A percentile compares a stretch with the other conserved stretches of the same genome.
phyloP scores from a whole-genome alignment of 2,113 vertebrate species.

The Corythornis vintsioides region DNA sequence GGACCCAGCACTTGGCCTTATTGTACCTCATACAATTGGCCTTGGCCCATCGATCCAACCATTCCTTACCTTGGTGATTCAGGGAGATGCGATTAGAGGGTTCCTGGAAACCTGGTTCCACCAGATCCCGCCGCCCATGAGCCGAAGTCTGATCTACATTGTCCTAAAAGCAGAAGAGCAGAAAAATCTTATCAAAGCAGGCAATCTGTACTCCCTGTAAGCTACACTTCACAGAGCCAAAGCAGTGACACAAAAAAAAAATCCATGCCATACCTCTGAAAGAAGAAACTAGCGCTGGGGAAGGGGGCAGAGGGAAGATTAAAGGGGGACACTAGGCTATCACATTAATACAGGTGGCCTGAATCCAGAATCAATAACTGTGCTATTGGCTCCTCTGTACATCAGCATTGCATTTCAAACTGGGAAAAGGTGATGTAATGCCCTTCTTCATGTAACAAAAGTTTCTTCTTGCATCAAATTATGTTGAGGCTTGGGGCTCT shows the following conservation, averaged over 20 bases:
- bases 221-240: neutral
- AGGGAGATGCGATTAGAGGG: slow-evolving; percentile 78
- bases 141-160: slow-evolving; percentile 85
- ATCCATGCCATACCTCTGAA: neutral
- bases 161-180: slow-evolving; percentile 78
- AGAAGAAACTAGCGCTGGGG: neutral
- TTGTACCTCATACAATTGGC: too few relatives aligned
- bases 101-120: slow-evolving; percentile 81
- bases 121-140: slow-evolving; percentile 79
- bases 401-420: neutral
- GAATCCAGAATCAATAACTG: slow-evolving; percentile 11
- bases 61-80: slow-evolving; percentile 84
- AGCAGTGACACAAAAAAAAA: neutral
- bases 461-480: slow-evolving; percentile 28
- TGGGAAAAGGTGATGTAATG: neutral
- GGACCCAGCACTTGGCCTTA: too few relatives aligned
- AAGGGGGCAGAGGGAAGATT: neutral
- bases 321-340: neutral
- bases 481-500: neutral
- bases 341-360: neutral
- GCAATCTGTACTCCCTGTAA: neutral
- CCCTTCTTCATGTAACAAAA: neutral
- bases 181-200: neutral
- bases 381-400: neutral
- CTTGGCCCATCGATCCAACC: too few relatives aligned